Base-by-base conservation (phyloP, 2,888 invertebrate genomes). In the Melinaea menophilus region DNA sequence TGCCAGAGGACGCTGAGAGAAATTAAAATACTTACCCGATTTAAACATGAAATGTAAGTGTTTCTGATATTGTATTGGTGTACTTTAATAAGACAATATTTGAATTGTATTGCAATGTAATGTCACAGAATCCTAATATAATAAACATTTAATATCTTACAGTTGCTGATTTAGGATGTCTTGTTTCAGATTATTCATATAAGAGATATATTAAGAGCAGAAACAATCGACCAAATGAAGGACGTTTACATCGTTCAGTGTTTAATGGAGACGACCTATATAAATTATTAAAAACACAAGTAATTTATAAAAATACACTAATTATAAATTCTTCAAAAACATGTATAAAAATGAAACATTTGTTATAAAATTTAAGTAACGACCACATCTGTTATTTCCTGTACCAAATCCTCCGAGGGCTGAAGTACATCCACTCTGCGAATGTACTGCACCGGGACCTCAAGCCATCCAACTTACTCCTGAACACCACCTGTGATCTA, bases 181-280 rank as follows among this genome's bases (percentile, higher is more conserved):
- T 77, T 79, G 74, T 93, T 94, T 62, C 92, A 98, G 99, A 99
- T 99, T 83, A 99, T 99, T 90, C 99, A 99, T 92, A 99, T 99
- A 89, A 95, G 99, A 89, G 99, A 99, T 90, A 99, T 99, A 86
- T 93, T 99, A 86, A 94, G 99, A 80, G 97, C 99, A 73, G 95
- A 95, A 72, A 96, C 95, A 72, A 97, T 99, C 90, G 98, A 99
- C 82, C 96, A 96, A 92, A 99, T 99, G 98, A 98, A 96, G 92
- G 99, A 99, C 92, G 99, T 99, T 84, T 99, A 99, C 93, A 99
- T 99, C 86, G 99, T 99, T 77, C 99, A 99, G 90, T 99, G 99
- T 92, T 93, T 99, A 90, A 99, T 99, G 99, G 99, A 99, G 93
- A 99, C 99, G 99, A 99, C 92, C 94, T 99, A 87, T 99, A 99